Conservation (phyloP, 2,888 invertebrate genomes). For the Ariolimax columbianus region DNA sequence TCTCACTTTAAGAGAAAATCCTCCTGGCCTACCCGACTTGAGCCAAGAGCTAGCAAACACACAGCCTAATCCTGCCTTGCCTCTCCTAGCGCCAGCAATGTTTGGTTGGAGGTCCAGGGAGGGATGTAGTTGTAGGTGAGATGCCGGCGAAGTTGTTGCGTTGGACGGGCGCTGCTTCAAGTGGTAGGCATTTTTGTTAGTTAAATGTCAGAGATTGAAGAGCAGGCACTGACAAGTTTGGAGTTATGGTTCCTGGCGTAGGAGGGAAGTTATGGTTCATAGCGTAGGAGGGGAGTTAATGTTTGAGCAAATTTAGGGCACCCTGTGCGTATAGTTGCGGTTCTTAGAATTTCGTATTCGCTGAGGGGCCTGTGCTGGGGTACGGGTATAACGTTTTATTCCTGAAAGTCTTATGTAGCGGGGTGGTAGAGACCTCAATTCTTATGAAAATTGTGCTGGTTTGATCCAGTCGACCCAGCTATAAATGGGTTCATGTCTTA, state of each 20-base stretch:
- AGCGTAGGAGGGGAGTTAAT: not conserved
- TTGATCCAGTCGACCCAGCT: too few species aligned
- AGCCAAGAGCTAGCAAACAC: too few species aligned
- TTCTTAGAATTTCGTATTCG: too few species aligned
- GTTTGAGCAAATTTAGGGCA: not conserved
- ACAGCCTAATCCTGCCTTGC: not conserved
- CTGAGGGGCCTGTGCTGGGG: too few species aligned
- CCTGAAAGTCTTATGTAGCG: too few species aligned
- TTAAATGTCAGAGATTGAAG: not conserved
- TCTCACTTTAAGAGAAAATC: too few species aligned
- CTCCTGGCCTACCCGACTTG: too few species aligned
- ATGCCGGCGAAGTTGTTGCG: not conserved
- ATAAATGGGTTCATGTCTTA: too few species aligned
- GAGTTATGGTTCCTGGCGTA: not conserved
- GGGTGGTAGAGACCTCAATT: too few species aligned
- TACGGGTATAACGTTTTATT: too few species aligned
- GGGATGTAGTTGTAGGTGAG: not conserved
- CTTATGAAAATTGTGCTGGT: too few species aligned
- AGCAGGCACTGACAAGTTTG: not conserved
- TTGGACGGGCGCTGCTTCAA: not conserved
- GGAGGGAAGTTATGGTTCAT: not conserved
- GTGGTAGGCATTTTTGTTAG: not conserved
- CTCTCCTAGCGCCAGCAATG: not conserved
- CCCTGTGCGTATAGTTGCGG: not conserved
- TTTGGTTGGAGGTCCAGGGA: not conserved